A percentile compares a stretch with the other conserved stretches of the same genome.
Conservation (phyloP, 2,888 invertebrate species). For the Acanthosepion esculentum region DNA sequence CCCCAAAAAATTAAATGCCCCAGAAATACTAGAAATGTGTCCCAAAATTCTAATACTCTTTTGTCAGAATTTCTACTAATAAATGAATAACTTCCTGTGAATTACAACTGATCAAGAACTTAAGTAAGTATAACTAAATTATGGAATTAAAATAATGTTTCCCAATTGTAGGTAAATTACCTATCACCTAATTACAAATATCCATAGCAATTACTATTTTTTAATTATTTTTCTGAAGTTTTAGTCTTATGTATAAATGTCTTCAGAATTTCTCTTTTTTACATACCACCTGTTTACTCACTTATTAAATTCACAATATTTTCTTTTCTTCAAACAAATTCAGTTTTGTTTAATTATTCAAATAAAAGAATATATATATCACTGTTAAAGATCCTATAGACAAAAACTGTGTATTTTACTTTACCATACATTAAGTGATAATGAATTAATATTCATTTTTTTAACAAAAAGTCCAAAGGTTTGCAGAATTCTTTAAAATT, state of each 20-base stretch:
- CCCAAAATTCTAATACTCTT: not conserved
- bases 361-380: no score
- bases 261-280: no score
- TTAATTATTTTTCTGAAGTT: not conserved
- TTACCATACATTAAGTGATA: no score
- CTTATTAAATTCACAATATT: no score
- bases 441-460: no score
- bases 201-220: not conserved
- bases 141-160: not conserved
- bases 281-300: no score
- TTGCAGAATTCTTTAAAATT: no score
- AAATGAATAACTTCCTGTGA: not conserved
- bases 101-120: not conserved
- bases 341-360: no score
- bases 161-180: not conserved
- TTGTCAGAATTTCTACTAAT: not conserved
- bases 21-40: not conserved
- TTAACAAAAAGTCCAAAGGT: no score
- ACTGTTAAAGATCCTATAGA: no score
- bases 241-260: not conserved
- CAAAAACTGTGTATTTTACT: no score
- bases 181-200: not conserved
- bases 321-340: no score
- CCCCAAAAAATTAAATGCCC: not conserved
- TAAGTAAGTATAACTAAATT: not conserved